Base-by-base conservation (phyloP, 2,797 vertebrate genomes). In the Lycodopsis pacificus region DNA sequence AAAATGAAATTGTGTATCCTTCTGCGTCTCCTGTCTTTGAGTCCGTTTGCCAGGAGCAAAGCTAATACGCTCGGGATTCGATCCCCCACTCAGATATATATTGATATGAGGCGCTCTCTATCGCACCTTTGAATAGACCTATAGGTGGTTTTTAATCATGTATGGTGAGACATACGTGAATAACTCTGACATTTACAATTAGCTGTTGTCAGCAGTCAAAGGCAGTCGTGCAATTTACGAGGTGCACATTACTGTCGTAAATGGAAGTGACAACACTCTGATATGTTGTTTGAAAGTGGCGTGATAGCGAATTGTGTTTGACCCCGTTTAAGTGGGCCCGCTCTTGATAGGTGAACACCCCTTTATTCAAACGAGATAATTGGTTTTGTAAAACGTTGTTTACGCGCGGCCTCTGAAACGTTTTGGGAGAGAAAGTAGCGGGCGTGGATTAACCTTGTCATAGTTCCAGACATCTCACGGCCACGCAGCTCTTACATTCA, bases 131-230 rank as follows among this genome's bases (percentile, higher is more conserved):
- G 74, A 84, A 83, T 76, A 79, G 79, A 86, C 83, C 85, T 85
- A 77, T 86, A 87, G 88, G 90, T 91, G 86, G 85, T 86, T 90
- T 93, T 88, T 91, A 89, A 91, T 91, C 88, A 85, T 40, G 83
- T 34, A 2, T 1, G 42, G 71, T 25, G 80, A 88, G 86, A 88
- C 57, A 40, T 1, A 59, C 89, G 73, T 79, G 90, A 90, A 86
- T 91, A 92, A 88, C 80, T 87, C 73, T 92, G 93, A 94, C 91
- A 93, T 93, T 89, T 81, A 93, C 91, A 94, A 94, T 93, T 93
- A 93, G 84, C 91, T 80, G 84, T 92, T 94, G 92, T 93, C 92
- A 94, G 76, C 86, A 79, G 83, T 90, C 88, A 85, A 81, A 89
- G 84, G 87, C 86, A 86, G 77, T 83, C 27, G 81, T 86, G 91